phyloP scores from a whole-genome alignment of 2,113 vertebrate genomes.

The Stegastes partitus region DNA sequence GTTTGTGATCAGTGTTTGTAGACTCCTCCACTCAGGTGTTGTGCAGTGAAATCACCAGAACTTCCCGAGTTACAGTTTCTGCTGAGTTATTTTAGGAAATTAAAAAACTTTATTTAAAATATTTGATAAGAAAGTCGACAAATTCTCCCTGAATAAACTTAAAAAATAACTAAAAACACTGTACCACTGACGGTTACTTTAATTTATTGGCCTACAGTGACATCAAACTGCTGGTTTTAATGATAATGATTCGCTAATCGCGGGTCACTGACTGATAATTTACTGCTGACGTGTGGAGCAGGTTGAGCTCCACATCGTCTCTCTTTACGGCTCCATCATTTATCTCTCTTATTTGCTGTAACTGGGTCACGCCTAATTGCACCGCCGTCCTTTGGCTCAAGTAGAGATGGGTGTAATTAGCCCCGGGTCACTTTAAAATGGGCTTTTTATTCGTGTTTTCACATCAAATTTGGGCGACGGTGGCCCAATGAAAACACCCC shows the following conservation, averaged over 20 bases:
- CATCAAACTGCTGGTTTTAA: background rate
- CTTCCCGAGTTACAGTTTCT: too few relatives aligned
- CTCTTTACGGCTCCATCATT: slow-evolving; percentile 32
- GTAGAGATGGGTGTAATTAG: slow-evolving; percentile 54
- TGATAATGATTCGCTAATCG: background rate
- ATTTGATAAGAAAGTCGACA: too few relatives aligned
- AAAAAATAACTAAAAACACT: too few relatives aligned
- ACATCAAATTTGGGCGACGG: background rate
- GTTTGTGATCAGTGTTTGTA: background rate
- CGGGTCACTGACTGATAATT: background rate
- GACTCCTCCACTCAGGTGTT: background rate
- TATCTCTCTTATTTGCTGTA: slow-evolving; percentile 35
- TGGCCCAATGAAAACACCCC: too few relatives aligned
- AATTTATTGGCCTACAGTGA: background rate
- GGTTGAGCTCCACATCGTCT: slow-evolving; percentile 14
- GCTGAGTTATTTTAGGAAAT: too few relatives aligned
- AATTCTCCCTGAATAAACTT: too few relatives aligned
- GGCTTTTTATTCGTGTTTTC: slow-evolving; percentile 34
- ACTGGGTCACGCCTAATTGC: slow-evolving; percentile 37
- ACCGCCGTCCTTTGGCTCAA: slow-evolving; percentile 37
- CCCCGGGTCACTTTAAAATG: slow-evolving; percentile 41
- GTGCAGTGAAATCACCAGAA: too few relatives aligned
- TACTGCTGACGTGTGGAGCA: slow-evolving; percentile 2
- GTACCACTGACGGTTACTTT: too few relatives aligned
- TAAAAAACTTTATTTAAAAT: too few relatives aligned